A percentile compares a stretch with the other conserved stretches of the same genome.
phyloP scores from a whole-genome alignment of 2,888 invertebrate genomes.

The Scaptomyza polygonia region DNA sequence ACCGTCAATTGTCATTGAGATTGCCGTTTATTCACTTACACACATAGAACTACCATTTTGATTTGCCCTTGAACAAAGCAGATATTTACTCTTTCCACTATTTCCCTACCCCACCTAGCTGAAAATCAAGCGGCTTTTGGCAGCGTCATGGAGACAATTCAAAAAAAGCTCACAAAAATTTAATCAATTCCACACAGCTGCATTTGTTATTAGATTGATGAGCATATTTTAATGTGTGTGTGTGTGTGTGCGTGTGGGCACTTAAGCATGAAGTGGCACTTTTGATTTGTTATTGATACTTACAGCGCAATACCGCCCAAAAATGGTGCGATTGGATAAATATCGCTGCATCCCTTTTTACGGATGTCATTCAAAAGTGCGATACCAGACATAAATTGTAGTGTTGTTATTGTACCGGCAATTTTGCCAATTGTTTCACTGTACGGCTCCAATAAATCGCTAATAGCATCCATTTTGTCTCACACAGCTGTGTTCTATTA shows the following conservation, averaged over 20 bases:
- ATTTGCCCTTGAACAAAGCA: slow-evolving; percentile 45
- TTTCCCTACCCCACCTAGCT: background rate
- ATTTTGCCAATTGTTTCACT: slow-evolving; percentile 85
- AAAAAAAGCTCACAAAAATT: slow-evolving; percentile 40
- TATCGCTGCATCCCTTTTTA: slow-evolving; percentile 88
- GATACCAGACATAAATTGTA: slow-evolving; percentile 92
- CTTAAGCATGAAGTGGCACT: slow-evolving; percentile 21
- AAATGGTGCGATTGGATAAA: slow-evolving; percentile 89
- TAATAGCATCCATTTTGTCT: slow-evolving; percentile 72
- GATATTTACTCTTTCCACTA: slow-evolving; percentile 5
- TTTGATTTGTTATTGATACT: slow-evolving; percentile 83
- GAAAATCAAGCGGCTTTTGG: slow-evolving; percentile 22
- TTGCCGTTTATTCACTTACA: slow-evolving; percentile 1
- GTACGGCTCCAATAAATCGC: slow-evolving; percentile 79
- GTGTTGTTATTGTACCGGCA: slow-evolving; percentile 91
- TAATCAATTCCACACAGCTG: slow-evolving; percentile 61
- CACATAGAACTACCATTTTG: slow-evolving; percentile 5
- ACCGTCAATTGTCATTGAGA: slow-evolving; percentile 47
- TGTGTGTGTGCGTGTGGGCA: slow-evolving; percentile 25
- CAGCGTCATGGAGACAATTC: slow-evolving; percentile 65
- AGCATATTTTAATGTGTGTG: background rate
- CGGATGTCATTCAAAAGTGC: slow-evolving; percentile 90
- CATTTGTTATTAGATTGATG: slow-evolving; percentile 1
- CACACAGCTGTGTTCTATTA: slow-evolving; percentile 19
- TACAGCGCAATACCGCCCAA: slow-evolving; percentile 91